Percentiles rank a stretch among this genome's conserved stretches.
These are phyloP conservation scores for Diarsia dahlii DNA, from an alignment of 2,888 invertebrate species.

Conservation along the genomic window DNA sequence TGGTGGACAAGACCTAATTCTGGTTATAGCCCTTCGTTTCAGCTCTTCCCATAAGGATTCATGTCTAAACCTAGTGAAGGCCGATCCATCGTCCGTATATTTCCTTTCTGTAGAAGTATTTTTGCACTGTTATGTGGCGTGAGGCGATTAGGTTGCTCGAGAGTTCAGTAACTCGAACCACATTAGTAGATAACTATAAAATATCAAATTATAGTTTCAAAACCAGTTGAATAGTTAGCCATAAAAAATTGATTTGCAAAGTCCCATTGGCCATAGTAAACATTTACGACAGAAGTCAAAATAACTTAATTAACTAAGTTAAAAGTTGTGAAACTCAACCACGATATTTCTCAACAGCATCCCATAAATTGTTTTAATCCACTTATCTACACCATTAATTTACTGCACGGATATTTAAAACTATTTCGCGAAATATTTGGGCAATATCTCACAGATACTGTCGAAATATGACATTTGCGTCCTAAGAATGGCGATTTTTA, in stretches of 20 bases:
- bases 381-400: conserved; percentile 38
- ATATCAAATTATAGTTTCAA: conserved; percentile 2
- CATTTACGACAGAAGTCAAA: conserved; percentile 5
- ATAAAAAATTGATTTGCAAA: conserved; percentile 10
- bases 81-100: no score
- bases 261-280: neutral
- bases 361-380: conserved; percentile 28
- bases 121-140: neutral
- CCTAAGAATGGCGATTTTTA: neutral
- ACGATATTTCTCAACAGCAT: conserved; percentile 2
- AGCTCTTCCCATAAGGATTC: no score
- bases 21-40: no score
- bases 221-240: conserved; percentile 11
- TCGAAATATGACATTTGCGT: conserved; percentile 30
- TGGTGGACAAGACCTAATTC: no score
- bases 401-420: conserved; percentile 27
- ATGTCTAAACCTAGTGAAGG: no score
- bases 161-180: no score
- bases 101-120: no score
- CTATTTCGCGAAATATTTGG: neutral
- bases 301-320: conserved; percentile 13
- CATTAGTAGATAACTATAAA: conserved; percentile 1
- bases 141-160: neutral
- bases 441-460: conserved; percentile 6
- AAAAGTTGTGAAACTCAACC: conserved; percentile 3